Percentiles rank a stretch among this genome's conserved stretches.
phyloP scores from a whole-genome alignment of 1,140 invertebrate species.

The Galendromus occidentalis region DNA sequence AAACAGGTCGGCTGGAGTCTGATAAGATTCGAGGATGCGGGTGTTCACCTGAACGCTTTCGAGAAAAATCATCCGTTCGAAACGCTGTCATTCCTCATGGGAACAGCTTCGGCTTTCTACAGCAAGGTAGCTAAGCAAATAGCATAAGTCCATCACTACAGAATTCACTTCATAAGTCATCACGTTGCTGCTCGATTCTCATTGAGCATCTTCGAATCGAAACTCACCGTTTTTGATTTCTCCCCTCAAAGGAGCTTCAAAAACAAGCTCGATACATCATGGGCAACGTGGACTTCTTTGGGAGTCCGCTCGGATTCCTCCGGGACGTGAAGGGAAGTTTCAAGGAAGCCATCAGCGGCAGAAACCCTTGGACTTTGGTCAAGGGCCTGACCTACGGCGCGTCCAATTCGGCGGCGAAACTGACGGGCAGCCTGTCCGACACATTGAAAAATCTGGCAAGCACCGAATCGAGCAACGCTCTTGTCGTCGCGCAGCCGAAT shows the following conservation, averaged over 20 bases:
- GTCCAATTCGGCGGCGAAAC: constrained; percentile 89
- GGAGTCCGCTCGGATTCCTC: constrained; percentile 84
- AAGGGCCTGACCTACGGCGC: constrained; percentile 92
- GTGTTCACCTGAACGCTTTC: constrained; percentile 47
- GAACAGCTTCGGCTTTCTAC: constrained; percentile 23
- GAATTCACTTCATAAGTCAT: too few species aligned
- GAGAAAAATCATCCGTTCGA: constrained; percentile 26
- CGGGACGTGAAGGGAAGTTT: constrained; percentile 90
- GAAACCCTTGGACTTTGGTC: constrained; percentile 61
- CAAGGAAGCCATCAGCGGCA: constrained; percentile 70
- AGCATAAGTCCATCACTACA: too few species aligned
- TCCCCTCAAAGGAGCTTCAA: constrained; percentile 49
- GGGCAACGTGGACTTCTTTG: constrained; percentile 88
- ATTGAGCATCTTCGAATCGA: too few species aligned
- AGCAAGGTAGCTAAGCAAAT: constrained; percentile 20
- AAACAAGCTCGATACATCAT: constrained; percentile 87
- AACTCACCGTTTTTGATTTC: background rate
- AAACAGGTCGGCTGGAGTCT: constrained; percentile 62
- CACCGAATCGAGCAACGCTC: background rate
- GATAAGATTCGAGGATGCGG: constrained; percentile 88
- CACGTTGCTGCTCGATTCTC: too few species aligned
- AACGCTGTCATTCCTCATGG: constrained; percentile 23
- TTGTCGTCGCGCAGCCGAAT: background rate
- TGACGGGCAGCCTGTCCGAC: constrained; percentile 34
- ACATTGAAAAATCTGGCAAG: background rate